Percentiles rank a stretch among this genome's conserved stretches.
Evolutionary conservation across 2,797 vertebrate genomes (phyloP).

Genomic region (Muscicapa comitata): DNA sequence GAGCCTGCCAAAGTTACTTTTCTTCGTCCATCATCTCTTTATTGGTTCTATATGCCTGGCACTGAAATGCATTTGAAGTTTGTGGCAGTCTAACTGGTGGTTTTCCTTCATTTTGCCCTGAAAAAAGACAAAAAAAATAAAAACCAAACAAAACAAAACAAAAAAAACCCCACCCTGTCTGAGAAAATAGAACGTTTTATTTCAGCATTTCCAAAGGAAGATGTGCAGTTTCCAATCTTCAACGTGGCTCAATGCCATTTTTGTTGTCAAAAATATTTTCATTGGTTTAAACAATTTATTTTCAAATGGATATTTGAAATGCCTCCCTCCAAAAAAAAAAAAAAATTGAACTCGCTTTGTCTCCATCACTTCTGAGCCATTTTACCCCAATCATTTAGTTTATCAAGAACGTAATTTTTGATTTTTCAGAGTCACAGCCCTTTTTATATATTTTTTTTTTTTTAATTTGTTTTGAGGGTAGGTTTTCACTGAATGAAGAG

Average conservation of each 20-base stretch:
- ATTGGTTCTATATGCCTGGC: not conserved
- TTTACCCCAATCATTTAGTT: not conserved
- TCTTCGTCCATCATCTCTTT: not conserved
- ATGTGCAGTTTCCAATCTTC: not conserved
- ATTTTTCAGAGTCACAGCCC: not conserved
- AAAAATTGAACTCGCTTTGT: not conserved
- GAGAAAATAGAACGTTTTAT: not conserved
- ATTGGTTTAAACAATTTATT: not conserved
- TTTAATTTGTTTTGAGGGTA: not conserved
- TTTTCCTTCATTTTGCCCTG: not conserved
- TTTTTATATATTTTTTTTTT: not conserved
- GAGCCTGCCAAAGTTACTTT: not conserved
- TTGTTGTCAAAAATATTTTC: not conserved
- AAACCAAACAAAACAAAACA: too few relatives aligned
- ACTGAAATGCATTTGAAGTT: not conserved
- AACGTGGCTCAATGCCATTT: rapidly evolving
- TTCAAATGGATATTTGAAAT: not conserved
- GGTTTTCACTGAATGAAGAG: not conserved
- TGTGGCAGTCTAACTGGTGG: rapidly evolving
- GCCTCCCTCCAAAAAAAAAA: too few relatives aligned
- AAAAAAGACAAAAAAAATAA: too few relatives aligned
- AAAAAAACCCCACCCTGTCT: too few relatives aligned
- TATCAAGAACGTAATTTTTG: rapidly evolving
- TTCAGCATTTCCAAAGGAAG: not conserved
- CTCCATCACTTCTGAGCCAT: not conserved